These are phyloP conservation scores for Salvator merianae DNA, from an alignment of 2,113 vertebrate genomes.

Conservation along the genomic window DNA sequence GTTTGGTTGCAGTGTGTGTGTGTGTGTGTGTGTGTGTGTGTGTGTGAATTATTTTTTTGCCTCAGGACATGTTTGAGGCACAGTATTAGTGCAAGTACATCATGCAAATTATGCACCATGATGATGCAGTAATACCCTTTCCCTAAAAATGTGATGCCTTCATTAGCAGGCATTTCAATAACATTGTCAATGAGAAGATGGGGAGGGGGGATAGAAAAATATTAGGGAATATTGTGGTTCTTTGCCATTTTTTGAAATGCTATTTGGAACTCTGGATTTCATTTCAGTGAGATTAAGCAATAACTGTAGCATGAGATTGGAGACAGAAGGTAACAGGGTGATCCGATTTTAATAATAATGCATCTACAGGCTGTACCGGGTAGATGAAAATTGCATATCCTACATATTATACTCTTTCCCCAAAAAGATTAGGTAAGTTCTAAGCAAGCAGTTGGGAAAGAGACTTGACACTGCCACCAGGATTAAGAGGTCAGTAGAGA, in stretches of 20 bases:
- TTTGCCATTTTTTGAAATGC: constrained; percentile 27
- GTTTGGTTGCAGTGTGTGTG: constrained; percentile 47
- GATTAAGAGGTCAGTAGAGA: too few species aligned
- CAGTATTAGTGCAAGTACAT: constrained; percentile 44
- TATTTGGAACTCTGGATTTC: constrained; percentile 25
- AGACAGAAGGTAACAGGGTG: neutral
- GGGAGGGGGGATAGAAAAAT: constrained; percentile 28
- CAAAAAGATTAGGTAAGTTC: constrained; percentile 10
- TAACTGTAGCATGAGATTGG: constrained; percentile 2
- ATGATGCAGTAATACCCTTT: constrained; percentile 64
- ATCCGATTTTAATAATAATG: constrained; percentile 46
- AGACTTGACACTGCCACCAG: too few species aligned
- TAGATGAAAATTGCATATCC: constrained; percentile 21
- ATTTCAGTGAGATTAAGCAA: constrained; percentile 25
- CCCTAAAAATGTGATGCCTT: constrained; percentile 48
- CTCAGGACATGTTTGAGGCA: constrained; percentile 43
- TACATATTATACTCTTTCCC: constrained; percentile 24
- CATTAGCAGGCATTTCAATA: constrained; percentile 55
- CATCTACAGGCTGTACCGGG: constrained; percentile 17
- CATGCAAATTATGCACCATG: constrained; percentile 38
- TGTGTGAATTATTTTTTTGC: constrained; percentile 31
- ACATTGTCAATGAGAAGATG: constrained; percentile 24
- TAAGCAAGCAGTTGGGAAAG: constrained; percentile 31
- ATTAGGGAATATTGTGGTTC: constrained; percentile 34
- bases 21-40: too few species aligned